Percentiles rank a stretch among this genome's conserved stretches.
phyloP scores from a whole-genome alignment of 1,140 invertebrate species.

The Drosophila ercepeae region DNA sequence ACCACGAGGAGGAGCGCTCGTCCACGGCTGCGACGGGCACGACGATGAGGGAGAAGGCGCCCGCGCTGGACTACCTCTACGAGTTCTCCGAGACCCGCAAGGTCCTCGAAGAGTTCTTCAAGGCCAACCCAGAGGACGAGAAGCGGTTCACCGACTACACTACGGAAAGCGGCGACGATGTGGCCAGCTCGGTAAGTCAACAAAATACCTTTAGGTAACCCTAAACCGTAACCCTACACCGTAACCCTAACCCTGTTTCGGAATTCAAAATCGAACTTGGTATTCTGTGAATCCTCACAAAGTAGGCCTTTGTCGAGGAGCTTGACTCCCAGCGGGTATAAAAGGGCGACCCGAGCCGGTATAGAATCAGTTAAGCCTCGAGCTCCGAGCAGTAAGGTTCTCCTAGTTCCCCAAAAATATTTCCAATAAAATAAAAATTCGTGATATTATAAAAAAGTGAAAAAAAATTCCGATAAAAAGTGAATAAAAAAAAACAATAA shows the following conservation, averaged over 20 bases:
- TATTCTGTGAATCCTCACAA: too few species aligned
- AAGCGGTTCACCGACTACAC: constrained; percentile 83
- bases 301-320: neutral
- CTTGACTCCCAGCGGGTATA: too few species aligned
- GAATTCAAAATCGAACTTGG: too few species aligned
- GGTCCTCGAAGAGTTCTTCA: constrained; percentile 96
- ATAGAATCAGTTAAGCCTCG: neutral
- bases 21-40: neutral
- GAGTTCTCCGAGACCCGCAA: constrained; percentile 96
- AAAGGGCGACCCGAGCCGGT: too few species aligned
- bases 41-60: constrained; percentile 74
- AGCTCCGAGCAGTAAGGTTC: neutral
- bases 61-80: constrained; percentile 93
- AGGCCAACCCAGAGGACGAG: constrained; percentile 87
- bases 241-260: too few species aligned
- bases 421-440: too few species aligned
- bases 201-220: too few species aligned
- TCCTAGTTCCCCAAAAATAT: too few species aligned
- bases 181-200: constrained; percentile 59
- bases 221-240: too few species aligned
- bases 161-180: constrained; percentile 77
- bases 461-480: too few species aligned
- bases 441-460: too few species aligned
- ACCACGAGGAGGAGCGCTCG: constrained; percentile 44
- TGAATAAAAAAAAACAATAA: too few species aligned